phyloP scores from a whole-genome alignment of 1,140 invertebrate genomes.

The Augochlora pura region DNA sequence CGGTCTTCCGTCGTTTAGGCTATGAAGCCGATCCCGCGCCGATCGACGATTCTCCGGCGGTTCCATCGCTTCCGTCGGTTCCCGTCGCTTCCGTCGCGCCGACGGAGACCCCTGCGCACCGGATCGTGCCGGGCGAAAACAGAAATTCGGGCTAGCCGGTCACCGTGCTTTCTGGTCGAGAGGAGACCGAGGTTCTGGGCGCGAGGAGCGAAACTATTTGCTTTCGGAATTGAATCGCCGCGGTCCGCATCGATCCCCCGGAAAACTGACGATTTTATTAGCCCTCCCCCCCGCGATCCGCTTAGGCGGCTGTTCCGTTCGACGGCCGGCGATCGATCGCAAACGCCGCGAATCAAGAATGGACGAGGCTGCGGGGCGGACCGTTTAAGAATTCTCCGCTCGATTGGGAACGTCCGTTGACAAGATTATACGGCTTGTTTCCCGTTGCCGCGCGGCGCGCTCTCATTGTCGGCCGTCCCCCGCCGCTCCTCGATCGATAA shows the following conservation, averaged over 20 bases:
- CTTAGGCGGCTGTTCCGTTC: background rate
- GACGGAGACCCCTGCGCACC: conserved; percentile 6
- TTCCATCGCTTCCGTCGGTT: conserved; percentile 16
- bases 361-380: conserved; percentile 11
- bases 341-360: conserved; percentile 10
- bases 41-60: conserved; percentile 11
- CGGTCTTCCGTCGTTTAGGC: conserved; percentile 11
- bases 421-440: conserved; percentile 45
- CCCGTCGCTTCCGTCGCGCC: conserved; percentile 1
- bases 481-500: conserved; percentile 33
- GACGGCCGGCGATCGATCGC: background rate
- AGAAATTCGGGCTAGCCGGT: background rate
- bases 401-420: conserved; percentile 20
- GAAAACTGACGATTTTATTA: background rate
- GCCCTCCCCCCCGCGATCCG: background rate
- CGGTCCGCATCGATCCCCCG: background rate
- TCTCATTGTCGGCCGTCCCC: conserved; percentile 4
- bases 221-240: background rate
- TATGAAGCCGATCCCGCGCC: conserved; percentile 13
- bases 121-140: conserved; percentile 11
- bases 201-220: background rate
- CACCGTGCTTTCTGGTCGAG: background rate
- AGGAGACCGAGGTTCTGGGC: too few relatives aligned
- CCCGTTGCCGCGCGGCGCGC: conserved; percentile 11
- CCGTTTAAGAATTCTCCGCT: conserved; percentile 38